phyloP scores from a whole-genome alignment of 2,888 invertebrate species.

The Geophilus truncorum region DNA sequence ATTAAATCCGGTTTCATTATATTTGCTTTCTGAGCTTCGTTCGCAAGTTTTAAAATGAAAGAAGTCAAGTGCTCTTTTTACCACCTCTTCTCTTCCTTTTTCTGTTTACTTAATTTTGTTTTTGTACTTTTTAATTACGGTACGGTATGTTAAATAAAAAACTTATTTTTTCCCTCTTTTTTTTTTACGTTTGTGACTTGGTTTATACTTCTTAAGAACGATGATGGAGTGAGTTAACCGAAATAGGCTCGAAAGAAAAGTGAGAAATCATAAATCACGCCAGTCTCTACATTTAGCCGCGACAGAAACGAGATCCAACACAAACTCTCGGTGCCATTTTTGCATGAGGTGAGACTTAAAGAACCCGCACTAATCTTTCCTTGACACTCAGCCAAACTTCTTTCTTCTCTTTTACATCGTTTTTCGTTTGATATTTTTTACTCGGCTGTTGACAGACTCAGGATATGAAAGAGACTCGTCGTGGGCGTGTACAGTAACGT shows the following conservation, averaged over 20 bases:
- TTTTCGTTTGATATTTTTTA: not conserved
- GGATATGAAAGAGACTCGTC: conserved; percentile 3
- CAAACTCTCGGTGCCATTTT: conserved; percentile 1
- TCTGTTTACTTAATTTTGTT: not conserved
- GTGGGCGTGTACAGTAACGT: conserved; percentile 1
- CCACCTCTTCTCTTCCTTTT: not conserved
- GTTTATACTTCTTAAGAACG: not conserved
- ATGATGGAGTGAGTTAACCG: conserved; percentile 6
- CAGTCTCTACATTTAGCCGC: not conserved
- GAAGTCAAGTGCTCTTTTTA: not conserved
- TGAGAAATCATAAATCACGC: conserved; percentile 6
- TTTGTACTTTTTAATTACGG: too few species aligned
- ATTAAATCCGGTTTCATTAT: conserved; percentile 27
- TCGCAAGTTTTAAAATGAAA: not conserved
- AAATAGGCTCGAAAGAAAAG: not conserved
- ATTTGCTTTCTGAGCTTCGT: not conserved
- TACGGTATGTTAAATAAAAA: not conserved
- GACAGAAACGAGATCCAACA: conserved; percentile 8
- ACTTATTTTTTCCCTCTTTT: not conserved
- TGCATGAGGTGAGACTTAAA: conserved; percentile 24
- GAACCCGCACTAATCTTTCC: conserved; percentile 8
- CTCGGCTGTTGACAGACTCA: not conserved
- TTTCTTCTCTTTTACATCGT: not conserved
- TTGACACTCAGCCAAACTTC: conserved; percentile 21
- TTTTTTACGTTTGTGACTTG: not conserved